Evolutionary conservation across 2,888 invertebrate species (phyloP), one percentile per base, ranked within the genome.

Genomic region (Noctua fimbriata): DNA sequence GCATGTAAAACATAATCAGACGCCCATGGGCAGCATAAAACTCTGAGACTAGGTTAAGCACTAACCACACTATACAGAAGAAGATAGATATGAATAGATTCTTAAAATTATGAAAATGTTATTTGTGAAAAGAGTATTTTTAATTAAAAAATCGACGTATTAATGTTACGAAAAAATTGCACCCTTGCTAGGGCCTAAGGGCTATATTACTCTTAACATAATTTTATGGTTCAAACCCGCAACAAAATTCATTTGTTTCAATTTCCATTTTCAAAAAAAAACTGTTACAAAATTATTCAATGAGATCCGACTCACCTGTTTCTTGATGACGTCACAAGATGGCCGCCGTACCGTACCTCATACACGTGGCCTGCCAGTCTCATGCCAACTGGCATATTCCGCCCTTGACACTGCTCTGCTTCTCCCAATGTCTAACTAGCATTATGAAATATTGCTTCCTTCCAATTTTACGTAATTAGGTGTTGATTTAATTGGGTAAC

Each of bases 371-470:
- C 44, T 82, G 32, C 47, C 83, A 84, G 71, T 73, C 72, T 55
- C 47, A 44, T 91, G 92, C 91, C 92, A 90, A 90, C 86, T 88
- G 86, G 76, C 85, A 84, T 85, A 79, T 79, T 76, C 32, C 74
- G 90, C 79, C 92, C 92, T 91, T 92, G 92, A 92, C 92, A 91
- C 89, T 91, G 89, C 87, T 76, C 89, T 91, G 89, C 83, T 74
- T 18, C 28, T 47, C 66, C 77, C 74, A 80, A 73, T 79, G 81
- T 78, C 67, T 78, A 71, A 87, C 76, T 28, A 69, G 52, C 75
- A 49, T 76, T 84, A 84, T 89, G 81, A 90, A 73, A 82, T 85
- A 88, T 85, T 21, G 52, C 36, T 87, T 85, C 89, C 83, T 87
- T 83, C 69, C 32, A 47, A 60, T 76, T 81, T 81, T 67, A 49